Evolutionary conservation across 2,797 vertebrate genomes (phyloP), one percentile per base, ranked within the genome.

Genomic region (Falco biarmicus): DNA sequence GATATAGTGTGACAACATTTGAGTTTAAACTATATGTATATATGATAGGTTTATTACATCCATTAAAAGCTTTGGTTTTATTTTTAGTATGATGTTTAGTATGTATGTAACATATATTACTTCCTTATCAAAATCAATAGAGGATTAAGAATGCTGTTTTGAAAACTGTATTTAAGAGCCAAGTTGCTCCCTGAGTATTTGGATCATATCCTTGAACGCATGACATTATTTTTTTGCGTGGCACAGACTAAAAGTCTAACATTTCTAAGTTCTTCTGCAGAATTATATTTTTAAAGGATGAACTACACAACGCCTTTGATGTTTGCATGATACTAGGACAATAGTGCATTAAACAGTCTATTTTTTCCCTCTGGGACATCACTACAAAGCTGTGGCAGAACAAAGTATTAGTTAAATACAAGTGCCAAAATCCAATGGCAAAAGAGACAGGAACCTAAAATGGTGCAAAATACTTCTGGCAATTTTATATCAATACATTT

Each of bases 341-440:
- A 29, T 15, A 87, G 32, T 51, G 15, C 22, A 70, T 79, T 63
- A 85, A 84, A 63, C 15, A 74, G 64, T 75, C 14, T 60, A 11
- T 69, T 93, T 91, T 83, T 34, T 66, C 39, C 34, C 34, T 54
- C 32, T 41, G 45, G 20, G 61, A 71, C 31, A 29, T 57, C 59
- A 43, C 37, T 70, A 45, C 39, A 91, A 91, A 93, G 61, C 76
- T 90, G 48, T 66, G 59, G 53, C 47, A 95, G 73, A 74, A 95
- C 96, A 93, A 89, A 64, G 13, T 83, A 69, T 47, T 97, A 76
- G 26, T 92, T 76, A 76, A 95, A 80, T 78, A 74, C 19, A 66
- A 87, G 70, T 47, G 51, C 50, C 81, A 81, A 96, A 96, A 84
- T 74, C 25, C 54, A 82, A 21, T 76, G 56, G 77, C 78, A 92